A percentile compares a stretch with the other conserved stretches of the same genome.
Evolutionary conservation across 1,140 invertebrate species (phyloP).

Genomic region (Sinonovacula constricta): DNA sequence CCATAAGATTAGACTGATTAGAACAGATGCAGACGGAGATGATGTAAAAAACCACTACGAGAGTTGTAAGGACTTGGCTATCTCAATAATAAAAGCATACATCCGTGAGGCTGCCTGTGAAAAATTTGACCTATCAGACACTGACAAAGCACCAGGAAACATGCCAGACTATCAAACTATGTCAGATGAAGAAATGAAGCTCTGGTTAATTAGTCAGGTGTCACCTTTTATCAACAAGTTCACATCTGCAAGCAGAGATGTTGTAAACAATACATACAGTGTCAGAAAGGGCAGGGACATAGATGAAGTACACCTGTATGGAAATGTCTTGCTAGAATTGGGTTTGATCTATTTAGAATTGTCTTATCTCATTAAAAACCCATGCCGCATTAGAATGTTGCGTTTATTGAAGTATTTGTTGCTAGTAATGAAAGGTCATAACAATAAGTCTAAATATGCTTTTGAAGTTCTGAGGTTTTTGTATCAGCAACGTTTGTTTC

Average conservation of each 20-base stretch:
- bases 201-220: constrained; percentile 12
- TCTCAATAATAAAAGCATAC: constrained; percentile 47
- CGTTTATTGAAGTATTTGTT: constrained; percentile 48
- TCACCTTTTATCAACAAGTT: background rate
- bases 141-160: constrained; percentile 4
- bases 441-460: constrained; percentile 56
- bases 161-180: constrained; percentile 5
- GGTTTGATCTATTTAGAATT: constrained; percentile 38
- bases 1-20: constrained; percentile 15
- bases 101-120: constrained; percentile 37
- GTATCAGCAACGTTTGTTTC: constrained; percentile 18
- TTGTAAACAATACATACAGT: background rate
- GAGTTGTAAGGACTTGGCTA: constrained; percentile 45
- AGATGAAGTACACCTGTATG: constrained; percentile 30
- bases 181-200: constrained; percentile 20
- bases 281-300: background rate
- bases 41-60: constrained; percentile 49
- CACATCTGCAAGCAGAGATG: constrained; percentile 1
- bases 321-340: constrained; percentile 22
- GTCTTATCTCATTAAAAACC: constrained; percentile 22
- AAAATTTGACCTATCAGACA: constrained; percentile 23
- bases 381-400: constrained; percentile 38
- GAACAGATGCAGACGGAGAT: constrained; percentile 45
- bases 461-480: constrained; percentile 39
- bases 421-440: constrained; percentile 50